phyloP scores from a whole-genome alignment of 1,140 invertebrate species.

The Penaeus vannamei region DNA sequence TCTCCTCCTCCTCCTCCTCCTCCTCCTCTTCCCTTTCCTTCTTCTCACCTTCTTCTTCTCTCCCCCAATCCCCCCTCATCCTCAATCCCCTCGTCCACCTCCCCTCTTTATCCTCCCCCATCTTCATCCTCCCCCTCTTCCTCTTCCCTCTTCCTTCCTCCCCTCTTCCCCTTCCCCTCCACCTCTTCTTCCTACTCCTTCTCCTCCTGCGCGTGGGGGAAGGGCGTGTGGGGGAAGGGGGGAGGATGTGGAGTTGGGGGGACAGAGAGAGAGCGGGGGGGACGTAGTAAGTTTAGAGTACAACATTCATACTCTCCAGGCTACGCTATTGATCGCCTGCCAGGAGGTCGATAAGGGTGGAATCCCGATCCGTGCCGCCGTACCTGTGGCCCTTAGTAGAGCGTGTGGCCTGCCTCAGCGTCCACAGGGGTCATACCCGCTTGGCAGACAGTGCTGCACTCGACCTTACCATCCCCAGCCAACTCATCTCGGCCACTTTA shows the following conservation, averaged over 20 bases:
- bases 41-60: too few relatives aligned
- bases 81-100: accelerated
- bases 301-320: conserved; percentile 60
- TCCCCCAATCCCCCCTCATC: too few relatives aligned
- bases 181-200: too few relatives aligned
- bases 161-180: too few relatives aligned
- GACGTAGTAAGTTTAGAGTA: conserved; percentile 61
- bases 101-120: too few relatives aligned
- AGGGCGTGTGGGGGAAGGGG: neutral
- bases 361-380: neutral
- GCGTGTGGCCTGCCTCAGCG: conserved; percentile 8
- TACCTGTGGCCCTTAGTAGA: conserved; percentile 45
- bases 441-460: neutral
- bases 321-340: conserved; percentile 59
- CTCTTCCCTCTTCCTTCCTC: too few relatives aligned
- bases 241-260: neutral
- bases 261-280: conserved; percentile 18
- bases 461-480: conserved; percentile 1
- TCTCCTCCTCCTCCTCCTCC: too few relatives aligned
- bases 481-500: conserved; percentile 8
- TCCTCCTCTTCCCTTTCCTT: too few relatives aligned
- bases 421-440: conserved; percentile 23
- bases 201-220: too few relatives aligned
- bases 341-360: conserved; percentile 46
- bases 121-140: too few relatives aligned